Base-by-base conservation (phyloP, 2,888 invertebrate genomes). In the Trissoscelio sp. region DNA sequence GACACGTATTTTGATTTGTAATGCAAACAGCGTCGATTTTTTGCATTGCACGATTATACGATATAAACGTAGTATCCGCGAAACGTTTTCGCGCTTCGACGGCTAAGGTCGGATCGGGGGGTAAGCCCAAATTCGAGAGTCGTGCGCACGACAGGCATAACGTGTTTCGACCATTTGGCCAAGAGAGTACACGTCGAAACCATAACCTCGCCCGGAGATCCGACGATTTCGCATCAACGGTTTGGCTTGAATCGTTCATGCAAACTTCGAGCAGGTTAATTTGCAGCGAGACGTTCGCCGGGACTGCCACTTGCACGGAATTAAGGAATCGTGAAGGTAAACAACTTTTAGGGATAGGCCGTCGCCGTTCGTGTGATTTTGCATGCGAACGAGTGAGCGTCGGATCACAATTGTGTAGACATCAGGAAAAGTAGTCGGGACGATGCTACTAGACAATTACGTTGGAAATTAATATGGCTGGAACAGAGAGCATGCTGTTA, bases 241-340 rank as follows among this genome's bases (percentile, higher is more conserved):
- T 90, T 79, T 87, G 88, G 90, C 90, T 79, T 89, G 86, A 88
- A 89, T 88, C 90, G 88, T 87, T 91, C 88, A 90, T 90, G 90
- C 90, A 90, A 90, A 89, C 88, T 87, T 87, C 83, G 87, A 62
- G 75, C 83, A 70, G 82, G 84, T 83, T 85, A 83, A 85, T 85
- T 84, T 77, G 79, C 73, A 66, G 75, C 66, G 75, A 82, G 79
- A 79, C 79, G 75, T 79, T 82, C 48, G 53, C 75, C 28, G 3
- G 79, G 69, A n/a, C 82, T 79, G 79, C 77, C 82, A 79, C 69
- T 79, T 73, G 79, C 82, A 79, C 64, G 73, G 48, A 62, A 77
- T 77, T 73, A 82, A 82, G 82, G 75, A 82, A 77, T 69, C 62
- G 51, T 20, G 78, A 79, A 82, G 70, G 75, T 75, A 66, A 82